Evolutionary conservation across 2,888 invertebrate genomes (phyloP).

Genomic region (Tholera decimalis): DNA sequence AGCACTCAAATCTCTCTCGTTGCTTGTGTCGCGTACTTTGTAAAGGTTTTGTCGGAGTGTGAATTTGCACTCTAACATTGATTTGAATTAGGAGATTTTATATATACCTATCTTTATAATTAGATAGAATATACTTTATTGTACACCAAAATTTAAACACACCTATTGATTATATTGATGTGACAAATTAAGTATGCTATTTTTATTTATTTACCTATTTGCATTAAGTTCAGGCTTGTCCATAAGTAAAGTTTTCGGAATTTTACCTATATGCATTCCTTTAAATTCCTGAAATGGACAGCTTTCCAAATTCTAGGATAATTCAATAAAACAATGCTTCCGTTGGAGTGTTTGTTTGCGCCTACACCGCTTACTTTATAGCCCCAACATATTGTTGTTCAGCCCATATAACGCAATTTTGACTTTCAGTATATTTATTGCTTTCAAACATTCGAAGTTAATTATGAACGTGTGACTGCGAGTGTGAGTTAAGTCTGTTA

Average conservation of each 20-base stretch:
- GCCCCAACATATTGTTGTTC: slow-evolving; percentile 47
- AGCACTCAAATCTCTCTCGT: neutral
- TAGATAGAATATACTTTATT: too few relatives aligned
- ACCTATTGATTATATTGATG: too few relatives aligned
- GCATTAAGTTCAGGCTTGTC: too few relatives aligned
- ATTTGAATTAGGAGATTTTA: neutral
- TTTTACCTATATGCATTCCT: too few relatives aligned
- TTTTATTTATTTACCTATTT: too few relatives aligned
- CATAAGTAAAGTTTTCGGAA: too few relatives aligned
- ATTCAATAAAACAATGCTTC: too few relatives aligned
- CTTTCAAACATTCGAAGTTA: slow-evolving; percentile 55
- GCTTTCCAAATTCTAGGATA: neutral
- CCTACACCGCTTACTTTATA: slow-evolving; percentile 14
- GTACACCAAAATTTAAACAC: too few relatives aligned
- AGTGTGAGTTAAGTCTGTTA: slow-evolving; percentile 19
- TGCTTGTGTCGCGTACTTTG: too few relatives aligned
- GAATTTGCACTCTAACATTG: neutral
- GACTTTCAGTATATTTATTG: slow-evolving; percentile 60
- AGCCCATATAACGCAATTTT: slow-evolving; percentile 53
- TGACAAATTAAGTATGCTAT: too few relatives aligned
- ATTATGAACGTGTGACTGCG: slow-evolving; percentile 49
- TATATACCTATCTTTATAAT: neutral
- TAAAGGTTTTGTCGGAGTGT: neutral
- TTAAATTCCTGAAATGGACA: too few relatives aligned
- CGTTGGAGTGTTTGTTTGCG: slow-evolving; percentile 1